phyloP scores from a whole-genome alignment of 2,113 vertebrate genomes.

The Xenopus borealis region DNA sequence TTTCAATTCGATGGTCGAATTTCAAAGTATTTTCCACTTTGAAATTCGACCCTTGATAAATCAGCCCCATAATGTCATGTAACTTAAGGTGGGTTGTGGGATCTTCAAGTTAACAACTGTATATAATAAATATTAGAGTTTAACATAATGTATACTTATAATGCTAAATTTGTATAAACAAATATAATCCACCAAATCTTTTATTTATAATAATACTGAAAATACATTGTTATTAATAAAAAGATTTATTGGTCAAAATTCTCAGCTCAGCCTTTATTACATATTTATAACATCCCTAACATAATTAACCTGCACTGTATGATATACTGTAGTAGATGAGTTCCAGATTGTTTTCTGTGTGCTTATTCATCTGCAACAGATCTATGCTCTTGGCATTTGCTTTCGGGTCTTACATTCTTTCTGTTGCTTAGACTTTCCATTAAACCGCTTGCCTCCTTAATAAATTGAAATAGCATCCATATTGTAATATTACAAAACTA shows the following conservation, averaged over 20 bases:
- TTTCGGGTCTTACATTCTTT: background rate
- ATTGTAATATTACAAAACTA: background rate
- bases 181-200: too few species aligned
- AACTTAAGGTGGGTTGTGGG: too few species aligned
- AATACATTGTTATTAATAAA: too few species aligned
- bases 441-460: background rate
- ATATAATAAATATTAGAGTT: too few species aligned
- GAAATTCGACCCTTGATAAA: too few species aligned
- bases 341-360: constrained; percentile 15
- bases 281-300: constrained; percentile 20
- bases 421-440: constrained; percentile 7
- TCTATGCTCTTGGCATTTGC: background rate
- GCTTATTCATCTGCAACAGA: constrained; percentile 15
- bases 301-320: constrained; percentile 13
- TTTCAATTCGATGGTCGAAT: too few species aligned
- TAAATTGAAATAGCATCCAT: background rate
- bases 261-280: constrained; percentile 1
- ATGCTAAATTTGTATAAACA: too few species aligned
- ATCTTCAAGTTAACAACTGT: too few species aligned
- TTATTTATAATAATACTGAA: too few species aligned
- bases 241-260: constrained; percentile 13
- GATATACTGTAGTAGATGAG: constrained; percentile 21
- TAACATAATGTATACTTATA: too few species aligned
- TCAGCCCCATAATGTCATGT: too few species aligned
- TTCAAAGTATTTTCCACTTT: too few species aligned